Base-by-base conservation (phyloP, 1,140 invertebrate species). In the Galleria mellonella region DNA sequence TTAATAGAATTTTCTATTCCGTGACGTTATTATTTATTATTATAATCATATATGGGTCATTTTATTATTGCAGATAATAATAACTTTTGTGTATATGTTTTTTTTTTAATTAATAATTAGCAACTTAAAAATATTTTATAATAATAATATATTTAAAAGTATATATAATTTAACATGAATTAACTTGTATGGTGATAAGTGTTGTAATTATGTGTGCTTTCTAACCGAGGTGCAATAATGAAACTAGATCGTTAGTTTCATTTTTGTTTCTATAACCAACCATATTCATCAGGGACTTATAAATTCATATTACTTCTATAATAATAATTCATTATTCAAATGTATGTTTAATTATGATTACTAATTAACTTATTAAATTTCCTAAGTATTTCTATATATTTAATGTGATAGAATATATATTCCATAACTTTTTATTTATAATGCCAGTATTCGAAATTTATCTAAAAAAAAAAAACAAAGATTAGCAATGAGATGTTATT, bases 1-100 rank as follows among this genome's bases (percentile, higher is more conserved):
- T 77, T 83, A 83, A 83, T 81, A 73, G 79, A 77, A 78, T 68
- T 49, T 38, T 44, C n/a, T 43, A 42, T 3, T 2, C 2, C 2
- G 32, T 13, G 10, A 43, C 15, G 32, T 31, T 43, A 43, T 44
- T 51, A 36, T 51, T 51, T 42, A 17, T 31, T 30, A 33, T 31
- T 32, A 23, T 38, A 31, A 33, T 40, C 38, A 43, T 37, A 23
- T 23, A 6, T 23, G 17, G 17, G 17, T 23, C 6, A 6, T 23
- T 23, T 23, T 23, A 23, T 23, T 23, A 17, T 31, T 23, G 6
- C 17, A 23, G 17, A 32, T 32, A n/a, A 9, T 32, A 32, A 4
- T 32, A 11, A 32, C 30, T 9, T 32, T 9, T 32, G 3, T 9
- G 30, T n/a, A 32, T 32, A 40, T 30, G 27, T 40, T 13, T 38